Evolutionary conservation across 2,888 invertebrate species (phyloP), one percentile per base, ranked within the genome.

Genomic region (Odontocerum albicorne): DNA sequence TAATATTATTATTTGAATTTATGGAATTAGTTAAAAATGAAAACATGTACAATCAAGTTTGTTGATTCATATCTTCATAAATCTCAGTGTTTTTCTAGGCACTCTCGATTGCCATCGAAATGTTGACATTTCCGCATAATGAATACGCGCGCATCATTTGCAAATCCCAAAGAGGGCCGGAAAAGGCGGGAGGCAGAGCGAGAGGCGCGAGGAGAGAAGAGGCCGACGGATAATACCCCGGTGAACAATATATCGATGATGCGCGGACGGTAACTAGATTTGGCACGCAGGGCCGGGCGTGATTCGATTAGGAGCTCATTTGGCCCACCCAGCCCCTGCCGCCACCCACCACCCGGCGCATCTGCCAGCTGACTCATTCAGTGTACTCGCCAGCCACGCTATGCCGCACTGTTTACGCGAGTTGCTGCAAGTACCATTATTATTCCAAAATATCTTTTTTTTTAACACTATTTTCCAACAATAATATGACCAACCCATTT

Each of bases 231-330:
- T 49, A 43, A 27, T 50, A 19, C 53, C 51, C 55, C 47, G 52
- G 8, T 52, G 59, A 51, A 55, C 47, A 59, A 55, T 77, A 78
- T 76, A 75, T 76, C 77, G 75, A 74, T 75, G 77, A 77, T 75
- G 75, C 75, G 74, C 73, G 77, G 75, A 75, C 67, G 68, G 68
- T 78, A 77, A 77, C 74, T 70, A 69, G 74, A 77, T 78, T 77
- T 75, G 71, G 71, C 22, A 51, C 49, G 57, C 42, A 57, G 57
- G 54, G 51, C 20, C 38, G 55, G 35, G 45, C 32, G 35, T 73
- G 71, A 74, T 74, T 72, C 69, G 72, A 73, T 74, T 73, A 73
- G 69, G 68, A 64, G 67, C 71, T 71, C 70, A 70, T 71, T 70
- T 70, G 70, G 44, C 31, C 36, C 65, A 65, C 65, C 64, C 42